Evolutionary conservation across 1,140 invertebrate genomes (phyloP), one percentile per base, ranked within the genome.

Genomic region (Ostrea denselamellosa): DNA sequence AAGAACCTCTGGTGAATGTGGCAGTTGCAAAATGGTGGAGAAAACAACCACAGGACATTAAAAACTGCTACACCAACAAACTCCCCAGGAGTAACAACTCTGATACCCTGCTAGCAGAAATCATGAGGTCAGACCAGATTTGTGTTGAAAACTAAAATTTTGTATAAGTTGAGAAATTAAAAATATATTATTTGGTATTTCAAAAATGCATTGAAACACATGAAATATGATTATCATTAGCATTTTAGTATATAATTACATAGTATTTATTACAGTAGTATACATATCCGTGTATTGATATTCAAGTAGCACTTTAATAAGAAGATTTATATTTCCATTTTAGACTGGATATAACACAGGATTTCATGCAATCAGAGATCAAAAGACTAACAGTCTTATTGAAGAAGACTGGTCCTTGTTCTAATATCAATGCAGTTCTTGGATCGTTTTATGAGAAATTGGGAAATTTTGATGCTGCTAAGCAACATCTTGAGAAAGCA

Each of bases 361-460:
- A 87, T 34, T 91, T 91, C 51, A 87, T 90, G 7, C n/a, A 82
- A 52, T 52, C 62, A 17, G 89, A 91, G 58, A 84, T 86, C 25
- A 44, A 87, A 0, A 83, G 87, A 68, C 56, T 91, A 34, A 86
- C 81, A 71, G 53, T 28, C 14, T 28, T 25, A 7, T 22, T 89
- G 62, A 25, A 77, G 25, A 65, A 65, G 14, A 3, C 52, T 56
- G 86, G 56, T 12, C 14, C 17, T 52, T 85, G 52, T 19, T 83
- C 83, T n/a, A 81, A 87, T 82, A n/a, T 89, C n/a, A 58, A 86
- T 85, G 90, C 90, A 62, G 87, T 88, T 19, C 82, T 91, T 9
- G 91, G 86, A 14, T 89, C 91, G 19, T 88, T 89, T 10, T 85
- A 87, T 56, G 91, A 91, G 22, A 89, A 85, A 71, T 85, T 87